phyloP scores from a whole-genome alignment of 2,888 invertebrate species.

The Omphaloscelis lunosa region DNA sequence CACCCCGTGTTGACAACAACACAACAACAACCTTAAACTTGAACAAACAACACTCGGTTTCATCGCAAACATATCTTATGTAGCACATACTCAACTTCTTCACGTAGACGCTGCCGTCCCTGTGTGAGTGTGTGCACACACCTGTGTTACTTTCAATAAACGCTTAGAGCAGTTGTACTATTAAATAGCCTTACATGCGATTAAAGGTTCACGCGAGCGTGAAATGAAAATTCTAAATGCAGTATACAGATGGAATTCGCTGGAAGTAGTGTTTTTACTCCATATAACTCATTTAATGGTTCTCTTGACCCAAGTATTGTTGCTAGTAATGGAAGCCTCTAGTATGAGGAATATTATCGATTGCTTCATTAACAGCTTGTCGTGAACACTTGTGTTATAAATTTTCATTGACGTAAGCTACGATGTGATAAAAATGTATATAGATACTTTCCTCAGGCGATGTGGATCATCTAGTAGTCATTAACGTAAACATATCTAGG shows the following conservation, averaged over 20 bases:
- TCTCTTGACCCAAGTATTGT: constrained; percentile 69
- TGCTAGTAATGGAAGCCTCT: constrained; percentile 44
- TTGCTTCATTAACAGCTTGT: constrained; percentile 51
- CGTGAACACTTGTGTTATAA: constrained; percentile 24
- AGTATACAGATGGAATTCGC: constrained; percentile 65
- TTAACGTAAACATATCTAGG: constrained; percentile 40
- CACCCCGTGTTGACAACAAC: constrained; percentile 7
- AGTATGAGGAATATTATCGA: constrained; percentile 53
- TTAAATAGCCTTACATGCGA: constrained; percentile 79
- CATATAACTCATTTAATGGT: constrained; percentile 70
- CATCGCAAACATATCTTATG: constrained; percentile 41
- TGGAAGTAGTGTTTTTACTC: constrained; percentile 64
- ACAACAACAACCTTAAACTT: constrained; percentile 34
- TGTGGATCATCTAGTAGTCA: constrained; percentile 42
- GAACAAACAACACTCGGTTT: constrained; percentile 44
- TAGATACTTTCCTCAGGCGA: constrained; percentile 13
- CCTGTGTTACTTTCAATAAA: constrained; percentile 71
- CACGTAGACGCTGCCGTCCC: neutral
- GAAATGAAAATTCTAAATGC: constrained; percentile 80
- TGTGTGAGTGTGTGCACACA: constrained; percentile 58
- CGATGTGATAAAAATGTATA: constrained; percentile 42
- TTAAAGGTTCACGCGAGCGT: constrained; percentile 80
- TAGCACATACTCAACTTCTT: constrained; percentile 28
- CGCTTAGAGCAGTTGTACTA: constrained; percentile 76
- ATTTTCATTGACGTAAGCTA: constrained; percentile 36